Conservation (phyloP, 2,888 invertebrate genomes). For the Chymomyza fuscimana region DNA sequence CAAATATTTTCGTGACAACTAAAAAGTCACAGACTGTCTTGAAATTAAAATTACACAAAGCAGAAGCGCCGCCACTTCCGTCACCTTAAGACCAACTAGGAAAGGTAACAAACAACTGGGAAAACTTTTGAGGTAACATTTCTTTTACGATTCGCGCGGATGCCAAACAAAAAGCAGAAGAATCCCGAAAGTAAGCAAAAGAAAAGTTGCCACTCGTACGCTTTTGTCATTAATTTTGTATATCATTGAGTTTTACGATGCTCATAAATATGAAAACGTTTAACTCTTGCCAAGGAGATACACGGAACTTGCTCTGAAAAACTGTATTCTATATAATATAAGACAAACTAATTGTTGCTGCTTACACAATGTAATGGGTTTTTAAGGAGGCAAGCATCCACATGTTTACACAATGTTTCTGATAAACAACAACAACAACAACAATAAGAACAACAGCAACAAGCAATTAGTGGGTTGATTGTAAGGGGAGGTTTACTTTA, state of each 20-base stretch:
- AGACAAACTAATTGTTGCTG: slow-evolving; percentile 78
- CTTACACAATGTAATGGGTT: slow-evolving; percentile 71
- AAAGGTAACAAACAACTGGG: slow-evolving; percentile 17
- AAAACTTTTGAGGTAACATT: slow-evolving; percentile 69
- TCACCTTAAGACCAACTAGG: background rate
- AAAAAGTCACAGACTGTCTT: slow-evolving; percentile 34
- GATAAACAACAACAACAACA: slow-evolving; percentile 50
- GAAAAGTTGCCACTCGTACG: slow-evolving; percentile 55
- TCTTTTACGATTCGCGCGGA: slow-evolving; percentile 70
- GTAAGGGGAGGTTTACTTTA: slow-evolving; percentile 26
- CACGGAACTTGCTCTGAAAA: background rate
- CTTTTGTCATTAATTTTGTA: slow-evolving; percentile 76
- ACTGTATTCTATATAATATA: slow-evolving; percentile 34
- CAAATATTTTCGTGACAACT: slow-evolving; percentile 6
- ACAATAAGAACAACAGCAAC: background rate
- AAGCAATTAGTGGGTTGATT: background rate
- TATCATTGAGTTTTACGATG: slow-evolving; percentile 78
- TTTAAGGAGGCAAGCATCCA: slow-evolving; percentile 65
- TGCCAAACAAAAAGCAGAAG: slow-evolving; percentile 44
- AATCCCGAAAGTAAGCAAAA: slow-evolving; percentile 2
- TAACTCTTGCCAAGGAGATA: slow-evolving; percentile 67
- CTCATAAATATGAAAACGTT: slow-evolving; percentile 78
- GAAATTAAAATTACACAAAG: slow-evolving; percentile 71
- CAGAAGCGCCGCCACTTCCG: slow-evolving; percentile 31
- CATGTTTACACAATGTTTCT: slow-evolving; percentile 69